Evolutionary conservation across 2,113 vertebrate species (phyloP), one percentile per base, ranked within the genome.

Genomic region (Cygnus buccinator): DNA sequence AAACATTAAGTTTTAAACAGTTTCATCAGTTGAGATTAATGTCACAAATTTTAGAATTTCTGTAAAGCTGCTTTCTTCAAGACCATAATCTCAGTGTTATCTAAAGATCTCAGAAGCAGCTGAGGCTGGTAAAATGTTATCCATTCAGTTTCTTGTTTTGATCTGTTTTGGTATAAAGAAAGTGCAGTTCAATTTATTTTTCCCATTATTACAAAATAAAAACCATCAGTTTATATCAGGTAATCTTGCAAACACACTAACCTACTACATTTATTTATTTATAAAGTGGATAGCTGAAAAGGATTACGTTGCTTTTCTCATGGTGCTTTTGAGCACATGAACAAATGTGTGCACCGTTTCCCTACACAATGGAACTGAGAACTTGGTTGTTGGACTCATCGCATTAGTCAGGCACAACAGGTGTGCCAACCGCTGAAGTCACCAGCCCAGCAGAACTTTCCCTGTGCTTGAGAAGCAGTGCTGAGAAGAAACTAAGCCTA

Each of bases 331-430:
- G 23, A 77, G 52, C 3, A 0, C 44, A n/a, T 13, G 21, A 68
- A 62, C 22, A 80, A 73, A 44, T 2, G 2, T 6, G 18, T 48
- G 50, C 16, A n/a, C 54, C 44, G 16, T 16, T 67, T 6, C 44
- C 31, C 44, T 58, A 8, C 26, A 33, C 57, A 76, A 28, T 2
- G 58, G 33, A 66, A 63, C 33, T 4, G 50, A 73, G 16, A 48
- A 44, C 7, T 29, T 9, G 3, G 39, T 25, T 48, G 41, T 9
- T 26, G 62, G 15, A 62, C 29, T 14, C 54, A 61, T 15, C 0
- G 0, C 3, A 1, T 11, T 0, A 6, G n/a, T 39, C 50, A 83
- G 50, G 20, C 0, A 0, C 10, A 57, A 58, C 48, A 68, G 50
- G 68, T 23, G 23, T 18, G 26, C 46, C 3, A 2, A 26, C 43